phyloP scores from a whole-genome alignment of 1,140 invertebrate genomes.

The Megalonaias nervosa region DNA sequence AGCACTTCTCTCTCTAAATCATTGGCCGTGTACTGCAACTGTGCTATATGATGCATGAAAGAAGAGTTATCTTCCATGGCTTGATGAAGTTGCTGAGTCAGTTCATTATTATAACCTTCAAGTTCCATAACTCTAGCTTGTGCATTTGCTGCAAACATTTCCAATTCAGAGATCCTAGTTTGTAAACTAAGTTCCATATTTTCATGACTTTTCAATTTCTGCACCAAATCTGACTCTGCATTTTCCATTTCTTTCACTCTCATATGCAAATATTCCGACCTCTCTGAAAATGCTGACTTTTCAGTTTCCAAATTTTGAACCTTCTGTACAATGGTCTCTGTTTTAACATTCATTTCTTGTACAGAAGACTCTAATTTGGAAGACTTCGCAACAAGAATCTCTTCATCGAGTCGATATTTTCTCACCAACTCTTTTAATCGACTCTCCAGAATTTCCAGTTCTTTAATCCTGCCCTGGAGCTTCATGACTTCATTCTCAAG shows the following conservation, averaged over 20 bases:
- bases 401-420: slow-evolving; percentile 62
- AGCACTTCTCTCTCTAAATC: slow-evolving; percentile 53
- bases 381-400: slow-evolving; percentile 57
- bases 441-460: slow-evolving; percentile 53
- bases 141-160: slow-evolving; percentile 55
- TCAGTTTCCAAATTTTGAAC: slow-evolving; percentile 59
- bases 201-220: slow-evolving; percentile 58
- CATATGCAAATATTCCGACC: slow-evolving; percentile 56
- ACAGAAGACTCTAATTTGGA: slow-evolving; percentile 55
- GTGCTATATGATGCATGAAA: slow-evolving; percentile 48
- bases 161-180: slow-evolving; percentile 47
- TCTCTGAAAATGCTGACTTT: slow-evolving; percentile 51
- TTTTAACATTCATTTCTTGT: slow-evolving; percentile 57
- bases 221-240: slow-evolving; percentile 53
- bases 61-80: slow-evolving; percentile 58
- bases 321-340: slow-evolving; percentile 53
- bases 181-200: slow-evolving; percentile 56
- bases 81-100: slow-evolving; percentile 55
- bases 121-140: slow-evolving; percentile 55
- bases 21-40: slow-evolving; percentile 47
- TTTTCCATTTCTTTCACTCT: slow-evolving; percentile 59
- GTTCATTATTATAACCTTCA: slow-evolving; percentile 57
- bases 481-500: slow-evolving; percentile 52
- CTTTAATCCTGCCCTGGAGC: slow-evolving; percentile 55
- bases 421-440: slow-evolving; percentile 58